Evolutionary conservation across 2,113 vertebrate species (phyloP).

Genomic region (Riparia riparia): DNA sequence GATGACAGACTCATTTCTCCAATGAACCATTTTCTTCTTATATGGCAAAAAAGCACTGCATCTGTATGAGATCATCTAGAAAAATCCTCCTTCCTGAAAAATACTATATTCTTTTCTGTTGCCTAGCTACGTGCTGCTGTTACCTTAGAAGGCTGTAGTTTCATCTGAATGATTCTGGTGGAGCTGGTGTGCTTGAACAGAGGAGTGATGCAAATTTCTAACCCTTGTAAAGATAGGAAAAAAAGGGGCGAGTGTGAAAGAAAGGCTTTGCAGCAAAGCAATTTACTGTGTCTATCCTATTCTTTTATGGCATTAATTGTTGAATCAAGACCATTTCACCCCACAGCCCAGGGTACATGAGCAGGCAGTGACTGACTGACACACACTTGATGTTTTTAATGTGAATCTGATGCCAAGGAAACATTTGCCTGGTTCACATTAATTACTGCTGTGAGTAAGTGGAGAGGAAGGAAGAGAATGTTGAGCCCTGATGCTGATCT

Average conservation of each 20-base stretch:
- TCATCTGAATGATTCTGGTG: conserved; percentile 6
- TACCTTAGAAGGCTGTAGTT: conserved; percentile 68
- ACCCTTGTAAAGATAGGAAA: neutral
- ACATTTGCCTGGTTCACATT: neutral
- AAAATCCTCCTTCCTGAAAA: conserved; percentile 44
- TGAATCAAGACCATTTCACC: neutral
- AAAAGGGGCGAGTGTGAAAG: neutral
- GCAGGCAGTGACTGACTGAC: conserved; percentile 10
- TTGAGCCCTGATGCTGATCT: neutral
- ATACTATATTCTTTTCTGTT: conserved; percentile 61
- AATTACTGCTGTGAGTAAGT: conserved; percentile 9
- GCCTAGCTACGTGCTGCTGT: conserved; percentile 61
- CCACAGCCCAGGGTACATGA: neutral
- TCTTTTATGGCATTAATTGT: neutral
- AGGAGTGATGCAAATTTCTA: conserved; percentile 17
- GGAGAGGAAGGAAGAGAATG: neutral
- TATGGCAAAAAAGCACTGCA: conserved; percentile 40
- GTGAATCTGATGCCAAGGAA: neutral
- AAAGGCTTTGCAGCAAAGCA: neutral
- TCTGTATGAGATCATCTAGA: conserved; percentile 54
- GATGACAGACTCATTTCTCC: neutral
- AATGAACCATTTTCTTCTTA: conserved; percentile 45
- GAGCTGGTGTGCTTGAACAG: conserved; percentile 1
- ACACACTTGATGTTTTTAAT: neutral
- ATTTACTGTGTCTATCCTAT: neutral